Percentiles rank a stretch among this genome's conserved stretches.
Evolutionary conservation across 2,113 vertebrate species (phyloP).

Genomic region (Eretmochelys imbricata): DNA sequence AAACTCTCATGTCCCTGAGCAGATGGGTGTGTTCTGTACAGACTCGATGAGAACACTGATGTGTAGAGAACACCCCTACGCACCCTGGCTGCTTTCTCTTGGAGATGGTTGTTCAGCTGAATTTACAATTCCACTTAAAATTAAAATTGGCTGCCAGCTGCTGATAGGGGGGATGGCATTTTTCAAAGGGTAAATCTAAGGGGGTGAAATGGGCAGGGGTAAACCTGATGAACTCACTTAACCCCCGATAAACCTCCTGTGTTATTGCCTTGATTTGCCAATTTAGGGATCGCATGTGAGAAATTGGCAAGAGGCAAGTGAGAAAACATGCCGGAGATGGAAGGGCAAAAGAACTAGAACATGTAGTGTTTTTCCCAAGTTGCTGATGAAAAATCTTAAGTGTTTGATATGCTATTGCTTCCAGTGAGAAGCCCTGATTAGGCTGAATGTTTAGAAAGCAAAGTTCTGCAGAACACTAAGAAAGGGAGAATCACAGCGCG

Average conservation of each 20-base stretch:
- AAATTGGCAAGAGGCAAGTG: not conserved
- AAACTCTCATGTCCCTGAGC: not conserved
- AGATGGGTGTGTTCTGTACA: not conserved
- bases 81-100: not conserved
- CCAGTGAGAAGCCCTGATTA: not conserved
- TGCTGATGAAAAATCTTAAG: not conserved
- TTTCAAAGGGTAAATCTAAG: not conserved
- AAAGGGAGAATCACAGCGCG: not conserved
- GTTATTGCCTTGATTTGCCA: not conserved
- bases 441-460: not conserved
- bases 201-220: not conserved
- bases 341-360: not conserved
- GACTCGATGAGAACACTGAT: not conserved
- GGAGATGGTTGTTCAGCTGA: not conserved
- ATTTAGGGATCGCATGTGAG: not conserved
- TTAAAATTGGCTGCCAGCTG: conserved; percentile 13
- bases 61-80: not conserved
- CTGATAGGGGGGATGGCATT: not conserved
- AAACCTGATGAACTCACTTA: not conserved
- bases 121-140: conserved; percentile 24
- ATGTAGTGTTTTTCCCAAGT: not conserved
- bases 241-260: not conserved
- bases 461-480: not conserved
- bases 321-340: not conserved
- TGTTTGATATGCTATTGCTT: not conserved